Evolutionary conservation across 2,888 invertebrate species (phyloP), one percentile per base, ranked within the genome.

Genomic region (Drosophila affinis): DNA sequence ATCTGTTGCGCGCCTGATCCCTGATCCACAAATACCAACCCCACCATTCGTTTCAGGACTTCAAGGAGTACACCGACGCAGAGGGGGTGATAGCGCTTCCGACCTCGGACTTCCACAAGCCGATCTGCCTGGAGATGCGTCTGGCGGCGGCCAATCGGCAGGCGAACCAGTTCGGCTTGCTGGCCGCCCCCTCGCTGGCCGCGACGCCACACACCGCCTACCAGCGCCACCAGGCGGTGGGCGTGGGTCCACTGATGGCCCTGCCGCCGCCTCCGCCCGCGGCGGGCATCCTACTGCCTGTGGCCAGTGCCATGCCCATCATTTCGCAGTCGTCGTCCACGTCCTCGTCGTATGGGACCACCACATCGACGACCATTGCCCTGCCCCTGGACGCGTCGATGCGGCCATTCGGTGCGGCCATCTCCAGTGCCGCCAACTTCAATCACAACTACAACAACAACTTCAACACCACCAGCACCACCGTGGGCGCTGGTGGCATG

Each of bases 1-100:
- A 27, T 27, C 27, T 27, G 27, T 27, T 27, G 27, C 6, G 27
- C 27, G 27, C 27, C 10, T 14, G 49, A 24, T 9, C 49, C 49
- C 17, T 21, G 54, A 34, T 44, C 14, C 34, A 52, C 21, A 29
- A 14, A 10, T 14, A 9, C n/a, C 32, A 46, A 32, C n/a, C 12
- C 4, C 3, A 48, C 32, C 9, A 48, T 10, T 72, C 74, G 14
- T 87, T 89, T 58, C 93, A 97, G 97, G 96, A 96, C 90, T 97
- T 96, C 94, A 97, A 96, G 94, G 97, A 97, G 92, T 96, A 96
- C 93, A 96, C 96, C 91, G 97, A 97, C 93, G 97, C 97, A 70
- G 97, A 97, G 93, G 96, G 96, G 91, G 94, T 97, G 89, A 97
- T 97, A 95, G 96, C 97, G 76, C 94, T 96, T 93, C 93, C 96